Percentiles rank a stretch among this genome's conserved stretches.
Evolutionary conservation across 2,888 invertebrate genomes (phyloP).

Genomic region (Cryptus armator): DNA sequence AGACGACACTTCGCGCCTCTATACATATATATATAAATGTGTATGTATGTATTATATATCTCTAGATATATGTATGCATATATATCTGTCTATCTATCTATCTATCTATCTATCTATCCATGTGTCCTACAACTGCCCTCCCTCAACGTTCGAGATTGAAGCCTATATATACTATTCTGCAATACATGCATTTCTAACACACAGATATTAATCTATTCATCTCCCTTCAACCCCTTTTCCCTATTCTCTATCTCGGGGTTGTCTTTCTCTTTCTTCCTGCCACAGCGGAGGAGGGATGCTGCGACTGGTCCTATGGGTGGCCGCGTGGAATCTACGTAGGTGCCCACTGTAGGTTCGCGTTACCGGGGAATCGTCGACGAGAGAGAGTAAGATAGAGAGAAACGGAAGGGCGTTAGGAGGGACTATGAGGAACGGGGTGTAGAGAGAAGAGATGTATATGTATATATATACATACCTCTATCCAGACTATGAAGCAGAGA

Average conservation of each 20-base stretch:
- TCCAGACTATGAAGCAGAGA: constrained; percentile 30
- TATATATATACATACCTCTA: neutral
- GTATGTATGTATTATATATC: constrained; percentile 3
- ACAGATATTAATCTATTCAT: constrained; percentile 70
- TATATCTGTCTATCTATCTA: constrained; percentile 29
- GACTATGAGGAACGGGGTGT: constrained; percentile 24
- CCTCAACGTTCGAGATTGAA: constrained; percentile 56
- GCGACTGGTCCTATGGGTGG: constrained; percentile 61
- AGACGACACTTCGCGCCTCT: constrained; percentile 72
- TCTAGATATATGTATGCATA: constrained; percentile 41
- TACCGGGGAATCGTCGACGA: constrained; percentile 53
- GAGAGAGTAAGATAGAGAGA: constrained; percentile 53
- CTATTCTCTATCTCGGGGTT: constrained; percentile 31
- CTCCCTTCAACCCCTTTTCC: constrained; percentile 55
- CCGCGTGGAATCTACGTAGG: constrained; percentile 55
- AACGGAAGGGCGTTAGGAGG: constrained; percentile 55
- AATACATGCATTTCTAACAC: constrained; percentile 54
- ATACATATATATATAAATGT: constrained; percentile 21
- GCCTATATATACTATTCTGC: constrained; percentile 53
- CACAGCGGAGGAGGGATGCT: constrained; percentile 25
- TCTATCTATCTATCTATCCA: constrained; percentile 48
- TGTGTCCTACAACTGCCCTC: constrained; percentile 42
- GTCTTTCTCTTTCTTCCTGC: constrained; percentile 26
- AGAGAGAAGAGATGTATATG: constrained; percentile 65
- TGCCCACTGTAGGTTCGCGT: constrained; percentile 54